Evolutionary conservation across 2,888 invertebrate species (phyloP), one percentile per base, ranked within the genome.

Genomic region (Drosophila pseudotakahashii): DNA sequence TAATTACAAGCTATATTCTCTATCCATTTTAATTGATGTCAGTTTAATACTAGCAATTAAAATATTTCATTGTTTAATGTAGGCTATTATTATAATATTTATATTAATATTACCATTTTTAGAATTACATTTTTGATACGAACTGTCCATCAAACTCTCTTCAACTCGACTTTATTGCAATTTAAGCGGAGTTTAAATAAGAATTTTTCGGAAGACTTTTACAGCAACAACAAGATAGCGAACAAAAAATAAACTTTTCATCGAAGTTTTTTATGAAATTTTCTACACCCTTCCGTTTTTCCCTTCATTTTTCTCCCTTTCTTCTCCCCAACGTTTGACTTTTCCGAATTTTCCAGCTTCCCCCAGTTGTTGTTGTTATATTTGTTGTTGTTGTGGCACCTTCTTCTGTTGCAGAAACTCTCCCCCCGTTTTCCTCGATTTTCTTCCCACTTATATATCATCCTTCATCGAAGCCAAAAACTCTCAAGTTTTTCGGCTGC

Each of bases 111-210:
- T 0, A 26, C 7, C 6, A 7, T 7, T 26, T 26, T 3, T 23
- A 26, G 3, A 19, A 23, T 26, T 42, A 36, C 11, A 34, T 1
- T 34, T 26, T 34, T 64, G 32, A 45, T 19, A 44, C 42, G 16
- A 13, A 41, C 39, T 53, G 13, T 59, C n/a, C n/a, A 14, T 50
- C 41, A 34, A 50, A 16, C 45, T 44, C 32, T 39, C 61, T 47
- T 39, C 32, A 66, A 44, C 62, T 48, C 41, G 44, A 26, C 42
- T 42, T 84, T 82, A 80, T 82, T 79, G 78, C 82, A 82, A 79
- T 82, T 85, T 82, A 82, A 82, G 82, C 85, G 82, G 73, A 82
- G 85, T 82, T 82, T 85, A 82, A 82, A 82, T 75, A 85, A 73
- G 74, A 82, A 82, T 82, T 83, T 83, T 75, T 79, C 53, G 42